Evolutionary conservation across 2,888 invertebrate genomes (phyloP).

Genomic region (Pyralis farinalis): DNA sequence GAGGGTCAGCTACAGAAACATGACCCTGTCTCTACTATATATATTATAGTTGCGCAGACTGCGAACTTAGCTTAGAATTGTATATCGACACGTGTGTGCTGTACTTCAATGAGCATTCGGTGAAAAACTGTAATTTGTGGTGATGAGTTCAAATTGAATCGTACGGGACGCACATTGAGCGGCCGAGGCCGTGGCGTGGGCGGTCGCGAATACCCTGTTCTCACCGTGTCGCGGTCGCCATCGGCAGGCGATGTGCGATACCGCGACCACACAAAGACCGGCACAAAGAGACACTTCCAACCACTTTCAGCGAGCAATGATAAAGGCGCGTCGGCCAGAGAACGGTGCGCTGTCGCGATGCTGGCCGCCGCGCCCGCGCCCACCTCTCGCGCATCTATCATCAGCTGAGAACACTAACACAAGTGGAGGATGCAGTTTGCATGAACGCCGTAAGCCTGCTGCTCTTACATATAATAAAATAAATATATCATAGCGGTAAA

Average conservation of each 20-base stretch:
- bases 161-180: not conserved
- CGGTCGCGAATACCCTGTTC: too few species aligned
- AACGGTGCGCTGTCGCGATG: not conserved
- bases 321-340: not conserved
- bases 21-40: too few species aligned
- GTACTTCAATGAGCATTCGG: too few species aligned
- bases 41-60: too few species aligned
- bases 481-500: constrained; percentile 66
- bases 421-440: constrained; percentile 29
- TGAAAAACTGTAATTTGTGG: too few species aligned
- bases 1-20: too few species aligned
- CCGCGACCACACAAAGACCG: not conserved
- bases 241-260: not conserved
- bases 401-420: constrained; percentile 18
- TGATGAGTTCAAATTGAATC: too few species aligned
- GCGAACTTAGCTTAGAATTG: too few species aligned
- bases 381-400: constrained; percentile 17
- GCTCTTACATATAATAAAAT: constrained; percentile 39
- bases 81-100: too few species aligned
- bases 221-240: not conserved
- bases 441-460: constrained; percentile 23
- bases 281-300: not conserved
- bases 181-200: not conserved
- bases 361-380: constrained; percentile 1
- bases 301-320: not conserved